Evolutionary conservation across 23 tunicate genomes (phyloP).

Genomic region (Aplidium turbinatum): DNA sequence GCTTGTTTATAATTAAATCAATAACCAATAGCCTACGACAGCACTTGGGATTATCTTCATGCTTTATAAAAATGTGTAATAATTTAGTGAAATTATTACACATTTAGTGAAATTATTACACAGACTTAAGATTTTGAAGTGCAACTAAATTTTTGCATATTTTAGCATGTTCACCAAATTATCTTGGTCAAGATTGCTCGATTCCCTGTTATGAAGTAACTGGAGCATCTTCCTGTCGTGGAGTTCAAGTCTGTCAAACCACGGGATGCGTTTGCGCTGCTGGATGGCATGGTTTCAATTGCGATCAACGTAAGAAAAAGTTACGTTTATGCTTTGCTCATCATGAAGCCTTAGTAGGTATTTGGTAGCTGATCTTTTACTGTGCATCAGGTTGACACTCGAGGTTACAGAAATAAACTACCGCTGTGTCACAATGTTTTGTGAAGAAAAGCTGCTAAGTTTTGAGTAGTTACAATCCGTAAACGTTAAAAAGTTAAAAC

Average conservation of each 20-base stretch:
- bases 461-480: too few species aligned
- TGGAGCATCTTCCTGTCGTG: conserved; percentile 31
- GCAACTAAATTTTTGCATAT: not conserved
- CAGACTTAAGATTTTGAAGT: not conserved
- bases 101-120: not conserved
- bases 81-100: not conserved
- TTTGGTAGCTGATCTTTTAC: too few species aligned
- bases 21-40: too few species aligned
- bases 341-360: too few species aligned
- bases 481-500: too few species aligned
- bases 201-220: conserved; percentile 27
- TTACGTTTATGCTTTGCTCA: too few species aligned
- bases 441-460: too few species aligned
- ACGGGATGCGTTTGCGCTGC: conserved; percentile 50
- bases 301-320: conserved; percentile 17
- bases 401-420: too few species aligned
- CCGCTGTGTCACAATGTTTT: too few species aligned
- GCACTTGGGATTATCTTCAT: not conserved
- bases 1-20: too few species aligned
- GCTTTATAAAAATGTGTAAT: too few species aligned
- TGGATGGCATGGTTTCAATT: conserved; percentile 60
- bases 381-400: too few species aligned
- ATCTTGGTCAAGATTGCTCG: conserved; percentile 34
- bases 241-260: conserved; percentile 50
- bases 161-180: conserved; percentile 40